Conservation (phyloP, 1,140 invertebrate genomes). For the Drosophila parabipectinata region DNA sequence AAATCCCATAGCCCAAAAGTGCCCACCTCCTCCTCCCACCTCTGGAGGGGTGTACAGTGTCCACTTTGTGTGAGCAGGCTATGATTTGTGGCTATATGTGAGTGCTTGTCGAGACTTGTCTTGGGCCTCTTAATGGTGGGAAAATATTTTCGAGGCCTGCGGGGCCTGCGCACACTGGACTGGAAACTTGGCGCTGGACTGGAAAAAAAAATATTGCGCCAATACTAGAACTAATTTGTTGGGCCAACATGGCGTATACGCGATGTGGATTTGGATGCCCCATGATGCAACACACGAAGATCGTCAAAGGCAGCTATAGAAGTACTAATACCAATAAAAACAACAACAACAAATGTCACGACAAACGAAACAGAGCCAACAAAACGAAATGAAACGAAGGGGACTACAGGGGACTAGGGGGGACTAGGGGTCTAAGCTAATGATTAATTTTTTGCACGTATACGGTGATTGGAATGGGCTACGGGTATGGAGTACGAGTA, state of each 20-base stretch:
- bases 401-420: no score
- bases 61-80: conserved; percentile 65
- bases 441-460: conserved; percentile 81
- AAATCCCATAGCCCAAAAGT: no score
- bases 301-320: conserved; percentile 5
- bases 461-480: no score
- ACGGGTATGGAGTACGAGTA: neutral
- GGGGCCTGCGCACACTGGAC: neutral
- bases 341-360: conserved; percentile 63
- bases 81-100: conserved; percentile 69
- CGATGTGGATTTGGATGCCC: conserved; percentile 11
- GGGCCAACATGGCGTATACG: conserved; percentile 45
- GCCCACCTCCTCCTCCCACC: no score
- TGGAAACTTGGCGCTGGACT: neutral
- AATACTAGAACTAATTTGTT: conserved; percentile 43
- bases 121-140: conserved; percentile 75
- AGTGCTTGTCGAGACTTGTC: conserved; percentile 44
- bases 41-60: conserved; percentile 6
- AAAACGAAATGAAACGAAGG: conserved; percentile 30
- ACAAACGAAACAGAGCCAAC: conserved; percentile 34
- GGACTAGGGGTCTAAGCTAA: conserved; percentile 25
- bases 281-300: conserved; percentile 32
- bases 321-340: conserved; percentile 3
- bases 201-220: conserved; percentile 24
- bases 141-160: conserved; percentile 67